A percentile compares a stretch with the other conserved stretches of the same genome.
phyloP scores from a whole-genome alignment of 37 sponge, comb jelly and placozoan genomes.

The Chondrilla cf. caribensis region DNA sequence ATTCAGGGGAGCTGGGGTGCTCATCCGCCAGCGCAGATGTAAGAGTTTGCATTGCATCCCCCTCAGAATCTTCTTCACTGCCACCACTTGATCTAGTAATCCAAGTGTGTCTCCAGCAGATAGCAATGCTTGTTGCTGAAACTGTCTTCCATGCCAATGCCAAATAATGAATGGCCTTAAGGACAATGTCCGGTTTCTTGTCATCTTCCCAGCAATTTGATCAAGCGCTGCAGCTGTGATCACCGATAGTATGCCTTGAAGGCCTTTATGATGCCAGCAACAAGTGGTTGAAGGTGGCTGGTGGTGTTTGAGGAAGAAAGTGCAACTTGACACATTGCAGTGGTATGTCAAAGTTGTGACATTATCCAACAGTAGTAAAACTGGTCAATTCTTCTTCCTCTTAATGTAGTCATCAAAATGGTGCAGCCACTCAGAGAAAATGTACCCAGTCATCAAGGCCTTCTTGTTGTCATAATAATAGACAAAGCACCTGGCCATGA shows the following conservation, averaged over 20 bases:
- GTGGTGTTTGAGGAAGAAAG: conserved; percentile 15
- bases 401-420: conserved; percentile 14
- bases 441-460: conserved; percentile 13
- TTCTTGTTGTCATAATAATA: neutral
- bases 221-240: neutral
- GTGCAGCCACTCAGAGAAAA: conserved; percentile 20
- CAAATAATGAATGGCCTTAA: conserved; percentile 9
- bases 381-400: conserved; percentile 11
- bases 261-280: conserved; percentile 19
- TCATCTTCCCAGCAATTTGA: conserved; percentile 10
- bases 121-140: neutral
- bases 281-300: conserved; percentile 15
- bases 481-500: neutral
- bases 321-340: conserved; percentile 3
- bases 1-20: neutral
- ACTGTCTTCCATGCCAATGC: conserved; percentile 12
- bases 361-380: conserved; percentile 15
- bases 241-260: conserved; percentile 6
- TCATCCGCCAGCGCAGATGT: neutral
- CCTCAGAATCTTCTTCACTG: neutral
- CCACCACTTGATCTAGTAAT: neutral
- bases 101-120: conserved; percentile 13
- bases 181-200: neutral
- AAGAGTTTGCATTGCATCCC: neutral
- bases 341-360: neutral